Conservation (phyloP, 1,140 invertebrate genomes). For the Brachionus calyciflorus region DNA sequence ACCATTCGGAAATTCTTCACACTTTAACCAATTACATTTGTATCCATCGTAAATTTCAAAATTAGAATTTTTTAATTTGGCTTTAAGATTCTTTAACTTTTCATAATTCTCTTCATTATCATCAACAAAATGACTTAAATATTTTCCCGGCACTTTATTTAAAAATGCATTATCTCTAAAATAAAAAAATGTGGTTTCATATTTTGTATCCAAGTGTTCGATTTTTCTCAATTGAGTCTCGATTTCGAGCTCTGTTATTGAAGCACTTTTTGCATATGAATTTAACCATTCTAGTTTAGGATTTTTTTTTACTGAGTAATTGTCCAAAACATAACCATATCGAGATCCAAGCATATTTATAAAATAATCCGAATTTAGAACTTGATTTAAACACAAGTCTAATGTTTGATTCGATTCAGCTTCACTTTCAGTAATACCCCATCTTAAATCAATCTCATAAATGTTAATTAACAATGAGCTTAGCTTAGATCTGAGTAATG, state of each 20-base stretch:
- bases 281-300: slow-evolving; percentile 59
- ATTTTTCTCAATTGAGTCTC: slow-evolving; percentile 57
- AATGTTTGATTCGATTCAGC: slow-evolving; percentile 53
- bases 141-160: slow-evolving; percentile 57
- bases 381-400: slow-evolving; percentile 61
- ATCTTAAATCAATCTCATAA: slow-evolving; percentile 62
- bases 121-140: slow-evolving; percentile 52
- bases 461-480: slow-evolving; percentile 55
- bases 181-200: slow-evolving; percentile 59
- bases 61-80: slow-evolving; percentile 53
- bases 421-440: slow-evolving; percentile 62
- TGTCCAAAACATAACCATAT: slow-evolving; percentile 52
- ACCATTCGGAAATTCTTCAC: slow-evolving; percentile 47
- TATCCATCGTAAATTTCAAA: slow-evolving; percentile 60
- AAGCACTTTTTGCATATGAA: slow-evolving; percentile 56
- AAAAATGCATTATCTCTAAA: slow-evolving; percentile 53
- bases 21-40: slow-evolving; percentile 59
- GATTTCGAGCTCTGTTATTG: slow-evolving; percentile 61
- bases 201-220: slow-evolving; percentile 48
- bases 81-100: slow-evolving; percentile 56
- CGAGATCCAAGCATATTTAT: slow-evolving; percentile 61
- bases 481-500: slow-evolving; percentile 54
- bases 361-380: slow-evolving; percentile 60
- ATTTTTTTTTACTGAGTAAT: slow-evolving; percentile 52
- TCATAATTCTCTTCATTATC: slow-evolving; percentile 50